Evolutionary conservation across 2,888 invertebrate species (phyloP).

Genomic region (Cryptocephalus primarius): DNA sequence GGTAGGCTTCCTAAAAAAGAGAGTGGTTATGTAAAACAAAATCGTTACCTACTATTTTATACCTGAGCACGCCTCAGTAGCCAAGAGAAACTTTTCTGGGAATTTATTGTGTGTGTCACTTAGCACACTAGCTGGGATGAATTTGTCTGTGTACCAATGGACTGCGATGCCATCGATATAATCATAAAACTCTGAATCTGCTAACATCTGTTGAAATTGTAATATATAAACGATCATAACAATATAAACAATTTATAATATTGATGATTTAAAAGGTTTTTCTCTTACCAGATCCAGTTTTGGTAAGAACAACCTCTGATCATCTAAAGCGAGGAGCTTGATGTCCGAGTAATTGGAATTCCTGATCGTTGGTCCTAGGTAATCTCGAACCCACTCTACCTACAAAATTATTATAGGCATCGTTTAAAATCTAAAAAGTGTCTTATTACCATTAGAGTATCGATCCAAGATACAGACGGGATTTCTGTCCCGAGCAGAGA

Average conservation of each 20-base stretch:
- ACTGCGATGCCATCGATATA: conserved; percentile 67
- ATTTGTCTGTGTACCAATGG: conserved; percentile 72
- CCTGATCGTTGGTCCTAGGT: conserved; percentile 65
- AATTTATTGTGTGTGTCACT: conserved; percentile 37
- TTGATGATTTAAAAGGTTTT: no score
- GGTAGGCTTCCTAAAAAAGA: background rate
- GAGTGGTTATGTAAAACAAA: no score
- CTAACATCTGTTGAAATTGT: no score
- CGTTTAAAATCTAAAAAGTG: no score
- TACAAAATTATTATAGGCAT: conserved; percentile 38
- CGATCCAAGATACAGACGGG: conserved; percentile 4
- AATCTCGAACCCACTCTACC: conserved; percentile 57
- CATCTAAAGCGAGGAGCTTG: conserved; percentile 66
- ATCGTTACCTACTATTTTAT: no score
- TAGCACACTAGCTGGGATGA: conserved; percentile 46
- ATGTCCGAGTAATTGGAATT: conserved; percentile 45
- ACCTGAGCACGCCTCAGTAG: conserved; percentile 74
- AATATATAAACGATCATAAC: no score
- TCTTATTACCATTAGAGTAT: no score
- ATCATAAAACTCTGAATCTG: no score
- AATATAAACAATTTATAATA: no score
- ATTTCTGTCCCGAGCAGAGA: conserved; percentile 4
- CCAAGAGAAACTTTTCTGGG: conserved; percentile 25
- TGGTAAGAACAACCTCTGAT: conserved; percentile 29
- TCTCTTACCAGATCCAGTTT: no score